These are phyloP conservation scores for Pogonophryne albipinna DNA, from an alignment of 2,797 vertebrate genomes.

Conservation along the genomic window DNA sequence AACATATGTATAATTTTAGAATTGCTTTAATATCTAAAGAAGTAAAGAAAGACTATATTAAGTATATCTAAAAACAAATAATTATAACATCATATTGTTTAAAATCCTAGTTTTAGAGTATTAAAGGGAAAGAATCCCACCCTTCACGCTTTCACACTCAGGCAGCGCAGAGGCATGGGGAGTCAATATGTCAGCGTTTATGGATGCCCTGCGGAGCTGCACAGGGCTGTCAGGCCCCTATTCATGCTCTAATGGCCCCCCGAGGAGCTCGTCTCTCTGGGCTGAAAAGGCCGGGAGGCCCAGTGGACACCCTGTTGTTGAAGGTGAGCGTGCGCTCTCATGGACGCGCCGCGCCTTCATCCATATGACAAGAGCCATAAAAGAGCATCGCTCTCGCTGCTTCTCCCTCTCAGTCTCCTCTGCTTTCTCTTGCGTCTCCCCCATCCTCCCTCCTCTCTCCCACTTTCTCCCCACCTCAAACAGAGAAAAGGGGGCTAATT, in stretches of 20 bases:
- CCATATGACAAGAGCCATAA: conserved; percentile 92
- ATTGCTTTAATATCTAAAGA: not conserved
- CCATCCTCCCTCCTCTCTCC: conserved; percentile 20
- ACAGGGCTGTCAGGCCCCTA: conserved; percentile 91
- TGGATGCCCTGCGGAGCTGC: conserved; percentile 91
- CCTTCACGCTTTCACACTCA: conserved; percentile 90
- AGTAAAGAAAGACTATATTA: too few species aligned
- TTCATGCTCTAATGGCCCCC: conserved; percentile 93
- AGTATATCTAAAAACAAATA: conserved; percentile 58
- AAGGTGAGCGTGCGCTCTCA: conserved; percentile 89
- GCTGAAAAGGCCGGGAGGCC: conserved; percentile 87
- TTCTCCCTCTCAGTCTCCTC: conserved; percentile 73
- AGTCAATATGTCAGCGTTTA: conserved; percentile 93
- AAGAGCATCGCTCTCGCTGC: conserved; percentile 84
- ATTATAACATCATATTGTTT: conserved; percentile 45
- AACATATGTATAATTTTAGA: conserved; percentile 16
- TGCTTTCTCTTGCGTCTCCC: conserved; percentile 58
- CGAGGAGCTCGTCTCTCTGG: conserved; percentile 90
- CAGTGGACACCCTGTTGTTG: conserved; percentile 87
- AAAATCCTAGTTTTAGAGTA: conserved; percentile 66
- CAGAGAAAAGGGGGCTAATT: conserved; percentile 86
- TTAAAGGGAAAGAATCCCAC: conserved; percentile 71
- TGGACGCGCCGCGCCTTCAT: conserved; percentile 84
- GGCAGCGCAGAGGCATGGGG: conserved; percentile 87
- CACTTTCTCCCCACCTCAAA: conserved; percentile 72